Percentiles rank a stretch among this genome's conserved stretches.
Conservation (phyloP, 1,140 invertebrate genomes). For the Belonocnema kinseyi region DNA sequence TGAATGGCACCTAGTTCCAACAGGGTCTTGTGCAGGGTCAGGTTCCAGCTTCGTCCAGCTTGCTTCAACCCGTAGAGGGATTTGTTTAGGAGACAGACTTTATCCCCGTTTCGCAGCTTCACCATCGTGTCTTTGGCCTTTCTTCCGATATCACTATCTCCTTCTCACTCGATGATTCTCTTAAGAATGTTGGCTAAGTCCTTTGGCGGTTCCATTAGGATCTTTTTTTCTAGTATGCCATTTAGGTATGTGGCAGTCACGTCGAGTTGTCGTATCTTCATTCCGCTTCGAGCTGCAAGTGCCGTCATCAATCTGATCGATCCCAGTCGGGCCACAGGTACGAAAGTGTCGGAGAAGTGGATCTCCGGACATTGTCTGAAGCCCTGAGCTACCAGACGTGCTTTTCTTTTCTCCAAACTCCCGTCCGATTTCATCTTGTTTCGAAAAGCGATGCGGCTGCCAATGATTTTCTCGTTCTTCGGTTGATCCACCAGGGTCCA, state of each 20-base stretch:
- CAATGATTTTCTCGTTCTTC: neutral
- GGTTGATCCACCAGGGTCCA: neutral
- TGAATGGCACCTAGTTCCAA: neutral
- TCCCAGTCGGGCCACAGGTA: neutral
- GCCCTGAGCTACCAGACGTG: neutral
- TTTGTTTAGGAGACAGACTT: neutral
- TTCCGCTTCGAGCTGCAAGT: neutral
- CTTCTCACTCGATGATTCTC: neutral
- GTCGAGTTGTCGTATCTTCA: neutral
- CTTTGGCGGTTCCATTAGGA: neutral
- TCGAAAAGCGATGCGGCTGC: neutral
- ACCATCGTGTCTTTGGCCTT: neutral
- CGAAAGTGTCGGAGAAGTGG: neutral
- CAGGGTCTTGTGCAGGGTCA: neutral
- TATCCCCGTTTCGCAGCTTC: neutral
- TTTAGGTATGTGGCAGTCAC: neutral
- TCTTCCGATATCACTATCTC: neutral
- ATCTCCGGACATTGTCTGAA: neutral
- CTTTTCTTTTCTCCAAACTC: conserved; percentile 2
- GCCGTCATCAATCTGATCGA: neutral
- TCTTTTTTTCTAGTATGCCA: neutral
- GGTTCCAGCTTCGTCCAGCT: neutral
- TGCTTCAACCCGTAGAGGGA: neutral
- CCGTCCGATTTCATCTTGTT: neutral
- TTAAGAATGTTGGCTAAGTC: neutral